A percentile compares a stretch with the other conserved stretches of the same genome.
These are phyloP conservation scores for Whitmania pigra DNA, from an alignment of 1,140 invertebrate species.

Conservation along the genomic window DNA sequence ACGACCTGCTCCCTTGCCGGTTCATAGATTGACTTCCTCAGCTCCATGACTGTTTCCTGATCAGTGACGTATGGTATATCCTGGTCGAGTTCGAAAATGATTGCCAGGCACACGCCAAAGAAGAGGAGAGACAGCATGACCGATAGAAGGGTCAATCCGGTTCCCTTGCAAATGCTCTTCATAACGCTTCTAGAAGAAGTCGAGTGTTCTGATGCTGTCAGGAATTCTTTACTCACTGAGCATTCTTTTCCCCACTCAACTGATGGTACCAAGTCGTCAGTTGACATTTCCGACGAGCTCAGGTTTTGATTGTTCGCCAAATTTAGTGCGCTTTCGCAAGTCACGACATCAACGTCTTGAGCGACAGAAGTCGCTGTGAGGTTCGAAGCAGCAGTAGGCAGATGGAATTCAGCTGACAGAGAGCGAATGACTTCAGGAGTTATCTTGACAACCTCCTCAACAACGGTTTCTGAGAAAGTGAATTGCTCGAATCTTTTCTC, in stretches of 20 bases:
- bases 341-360: not conserved
- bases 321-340: not conserved
- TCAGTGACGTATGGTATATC: not conserved
- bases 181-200: too few relatives aligned
- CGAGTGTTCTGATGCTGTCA: not conserved
- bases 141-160: not conserved
- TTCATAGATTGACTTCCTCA: not conserved
- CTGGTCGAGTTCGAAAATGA: not conserved
- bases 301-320: not conserved
- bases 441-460: too few relatives aligned
- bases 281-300: not conserved
- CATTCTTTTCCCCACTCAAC: not conserved
- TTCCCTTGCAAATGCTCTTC: not conserved
- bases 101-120: not conserved
- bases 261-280: not conserved
- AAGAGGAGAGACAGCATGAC: not conserved
- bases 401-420: too few relatives aligned
- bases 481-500: too few relatives aligned
- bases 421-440: too few relatives aligned
- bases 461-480: too few relatives aligned
- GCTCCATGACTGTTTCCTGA: not conserved
- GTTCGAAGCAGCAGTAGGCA: too few relatives aligned
- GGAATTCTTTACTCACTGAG: not conserved
- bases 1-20: not conserved
- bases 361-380: too few relatives aligned